Conservation (phyloP, 2,797 vertebrate species). For the Synanceia verrucosa region DNA sequence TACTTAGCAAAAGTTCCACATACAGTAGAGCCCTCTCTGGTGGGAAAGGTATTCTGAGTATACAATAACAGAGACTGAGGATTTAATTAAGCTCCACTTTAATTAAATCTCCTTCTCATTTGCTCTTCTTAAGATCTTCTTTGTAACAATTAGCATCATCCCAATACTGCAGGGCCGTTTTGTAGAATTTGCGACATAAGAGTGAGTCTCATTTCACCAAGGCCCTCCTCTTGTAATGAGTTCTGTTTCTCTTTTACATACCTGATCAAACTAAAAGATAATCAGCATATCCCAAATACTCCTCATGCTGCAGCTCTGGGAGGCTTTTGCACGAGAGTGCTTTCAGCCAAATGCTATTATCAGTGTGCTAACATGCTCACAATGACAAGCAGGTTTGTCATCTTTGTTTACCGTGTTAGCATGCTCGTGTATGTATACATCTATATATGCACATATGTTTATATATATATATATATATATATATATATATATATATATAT, state of each 20-base stretch:
- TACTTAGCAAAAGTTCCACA: conserved; percentile 14
- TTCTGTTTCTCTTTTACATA: not conserved
- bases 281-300: not conserved
- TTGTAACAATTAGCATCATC: conserved; percentile 47
- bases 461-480: not conserved
- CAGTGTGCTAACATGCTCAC: not conserved
- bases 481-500: not conserved
- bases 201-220: conserved; percentile 6
- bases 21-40: not conserved
- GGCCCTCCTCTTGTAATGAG: not conserved
- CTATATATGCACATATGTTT: not conserved
- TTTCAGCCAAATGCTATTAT: not conserved
- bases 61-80: conserved; percentile 40
- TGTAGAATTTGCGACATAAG: conserved; percentile 11
- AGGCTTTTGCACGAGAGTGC: not conserved
- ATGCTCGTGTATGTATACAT: not conserved
- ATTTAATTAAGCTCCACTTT: conserved; percentile 66
- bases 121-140: conserved; percentile 38
- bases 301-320: not conserved
- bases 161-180: conserved; percentile 14
- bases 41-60: conserved; percentile 22
- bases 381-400: too few species aligned
- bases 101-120: conserved; percentile 65
- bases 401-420: too few species aligned
- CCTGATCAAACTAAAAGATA: conserved; percentile 18